Percentiles rank a stretch among this genome's conserved stretches.
These are phyloP conservation scores for Thereuonema tuberculata DNA, from an alignment of 1,140 invertebrate genomes.

Conservation along the genomic window DNA sequence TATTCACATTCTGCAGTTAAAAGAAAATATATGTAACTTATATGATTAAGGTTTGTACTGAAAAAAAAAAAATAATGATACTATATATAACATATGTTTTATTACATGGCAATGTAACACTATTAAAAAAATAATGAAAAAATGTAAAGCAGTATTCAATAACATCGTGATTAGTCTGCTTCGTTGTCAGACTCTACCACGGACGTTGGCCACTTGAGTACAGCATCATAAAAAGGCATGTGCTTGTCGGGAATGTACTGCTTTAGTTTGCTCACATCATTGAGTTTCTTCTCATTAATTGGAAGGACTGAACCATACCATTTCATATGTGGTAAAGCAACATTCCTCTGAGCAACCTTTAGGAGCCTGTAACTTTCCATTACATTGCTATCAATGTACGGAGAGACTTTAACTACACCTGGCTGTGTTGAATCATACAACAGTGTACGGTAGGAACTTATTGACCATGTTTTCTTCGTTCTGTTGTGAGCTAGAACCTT, in stretches of 20 bases:
- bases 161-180: no score
- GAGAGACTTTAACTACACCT: not conserved
- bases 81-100: no score
- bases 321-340: not conserved
- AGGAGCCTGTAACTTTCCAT: not conserved
- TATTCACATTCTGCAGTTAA: no score
- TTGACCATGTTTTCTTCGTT: not conserved
- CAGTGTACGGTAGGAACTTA: not conserved
- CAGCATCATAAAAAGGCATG: not conserved
- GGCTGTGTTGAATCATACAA: not conserved
- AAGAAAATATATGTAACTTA: no score
- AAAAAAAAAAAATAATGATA: no score
- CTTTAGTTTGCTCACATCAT: not conserved
- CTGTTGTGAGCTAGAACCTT: not conserved
- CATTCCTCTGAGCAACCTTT: not conserved
- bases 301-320: not conserved
- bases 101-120: no score
- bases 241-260: not conserved
- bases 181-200: not conserved
- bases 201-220: not conserved
- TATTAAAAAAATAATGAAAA: no score
- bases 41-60: no score
- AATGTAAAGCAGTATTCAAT: no score
- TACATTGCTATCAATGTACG: not conserved
- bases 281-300: not conserved